Evolutionary conservation across 2,113 vertebrate genomes (phyloP).

Genomic region (Forbesichthys papilliferus): DNA sequence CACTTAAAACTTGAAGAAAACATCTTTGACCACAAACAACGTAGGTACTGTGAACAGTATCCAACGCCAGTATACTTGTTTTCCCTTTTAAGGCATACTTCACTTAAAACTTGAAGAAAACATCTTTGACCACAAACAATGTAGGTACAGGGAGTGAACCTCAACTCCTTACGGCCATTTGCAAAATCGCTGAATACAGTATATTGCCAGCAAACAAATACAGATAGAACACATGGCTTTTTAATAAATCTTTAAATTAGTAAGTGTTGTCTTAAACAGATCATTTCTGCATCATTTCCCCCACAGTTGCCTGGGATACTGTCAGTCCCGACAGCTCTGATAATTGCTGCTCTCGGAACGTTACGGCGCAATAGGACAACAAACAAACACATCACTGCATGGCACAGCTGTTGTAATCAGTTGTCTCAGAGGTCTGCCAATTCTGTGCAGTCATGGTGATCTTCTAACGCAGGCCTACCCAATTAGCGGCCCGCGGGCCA

Average conservation of each 20-base stretch:
- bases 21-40: neutral
- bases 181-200: neutral
- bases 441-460: slow-evolving; percentile 13
- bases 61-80: neutral
- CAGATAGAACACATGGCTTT: neutral
- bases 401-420: slow-evolving; percentile 7
- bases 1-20: neutral
- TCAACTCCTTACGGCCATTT: neutral
- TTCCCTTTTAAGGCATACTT: neutral
- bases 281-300: neutral
- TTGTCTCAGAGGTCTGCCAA: slow-evolving; percentile 2
- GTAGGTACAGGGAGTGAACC: neutral
- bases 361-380: neutral
- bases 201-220: neutral
- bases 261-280: slow-evolving; percentile 6
- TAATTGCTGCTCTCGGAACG: neutral
- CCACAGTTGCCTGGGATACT: neutral
- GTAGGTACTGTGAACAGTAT: neutral
- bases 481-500: too few species aligned
- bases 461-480: neutral
- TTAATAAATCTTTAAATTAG: neutral
- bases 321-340: neutral
- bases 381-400: neutral
- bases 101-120: neutral
- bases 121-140: neutral